phyloP scores from a whole-genome alignment of 2,113 vertebrate genomes.

The Mustela lutreola region DNA sequence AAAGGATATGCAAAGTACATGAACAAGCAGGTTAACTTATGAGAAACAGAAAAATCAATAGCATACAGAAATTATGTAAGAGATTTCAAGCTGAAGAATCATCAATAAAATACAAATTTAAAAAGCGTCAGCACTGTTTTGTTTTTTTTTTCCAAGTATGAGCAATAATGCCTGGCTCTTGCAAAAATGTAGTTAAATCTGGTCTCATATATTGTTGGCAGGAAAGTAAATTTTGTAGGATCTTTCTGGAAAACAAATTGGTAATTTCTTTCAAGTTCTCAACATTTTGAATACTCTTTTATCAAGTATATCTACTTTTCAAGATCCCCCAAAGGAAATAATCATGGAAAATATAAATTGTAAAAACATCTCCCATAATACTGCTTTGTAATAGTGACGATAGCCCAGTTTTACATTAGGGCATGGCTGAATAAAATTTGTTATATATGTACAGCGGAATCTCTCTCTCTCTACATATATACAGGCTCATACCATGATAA shows the following conservation, averaged over 20 bases:
- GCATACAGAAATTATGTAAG: background rate
- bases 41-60: background rate
- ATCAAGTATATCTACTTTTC: background rate
- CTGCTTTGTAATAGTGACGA: background rate
- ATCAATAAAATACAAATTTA: slow-evolving; percentile 7
- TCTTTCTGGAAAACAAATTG: slow-evolving; percentile 20
- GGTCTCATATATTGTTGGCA: background rate
- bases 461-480: background rate
- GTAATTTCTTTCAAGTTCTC: slow-evolving; percentile 1
- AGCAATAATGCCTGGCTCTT: background rate
- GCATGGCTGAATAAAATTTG: background rate
- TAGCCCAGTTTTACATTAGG: background rate
- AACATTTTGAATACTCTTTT: background rate
- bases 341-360: background rate
- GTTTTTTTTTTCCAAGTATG: background rate
- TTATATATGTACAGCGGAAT: background rate
- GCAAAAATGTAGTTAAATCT: background rate
- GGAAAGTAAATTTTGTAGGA: background rate
- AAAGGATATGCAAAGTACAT: background rate
- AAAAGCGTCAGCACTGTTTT: background rate
- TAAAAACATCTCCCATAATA: background rate
- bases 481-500: background rate
- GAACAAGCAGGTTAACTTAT: background rate
- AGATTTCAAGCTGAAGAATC: slow-evolving; percentile 21
- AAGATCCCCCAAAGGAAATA: slow-evolving; percentile 22